A percentile compares a stretch with the other conserved stretches of the same genome.
These are phyloP conservation scores for Lampropteryx suffumata DNA, from an alignment of 2,888 invertebrate species.

Conservation along the genomic window DNA sequence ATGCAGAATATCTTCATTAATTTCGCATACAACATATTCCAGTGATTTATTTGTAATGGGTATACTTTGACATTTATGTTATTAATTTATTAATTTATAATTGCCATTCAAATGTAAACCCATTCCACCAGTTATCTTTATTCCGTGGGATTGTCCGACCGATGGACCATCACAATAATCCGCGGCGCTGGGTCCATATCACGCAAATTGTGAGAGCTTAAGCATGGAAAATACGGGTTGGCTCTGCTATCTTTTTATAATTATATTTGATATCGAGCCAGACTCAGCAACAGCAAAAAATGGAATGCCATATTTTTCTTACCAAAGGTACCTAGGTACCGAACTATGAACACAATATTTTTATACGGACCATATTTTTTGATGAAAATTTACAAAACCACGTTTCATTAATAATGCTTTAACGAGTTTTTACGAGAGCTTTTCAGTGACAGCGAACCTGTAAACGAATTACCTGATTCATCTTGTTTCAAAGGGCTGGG, in stretches of 20 bases:
- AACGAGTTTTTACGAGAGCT: slow-evolving; percentile 11
- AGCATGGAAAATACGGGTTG: neutral
- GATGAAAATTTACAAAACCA: neutral
- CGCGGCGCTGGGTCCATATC: neutral
- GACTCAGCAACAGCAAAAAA: neutral
- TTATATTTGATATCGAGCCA: slow-evolving; percentile 11
- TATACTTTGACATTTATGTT: too few species aligned
- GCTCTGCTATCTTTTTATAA: neutral
- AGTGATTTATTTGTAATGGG: too few species aligned
- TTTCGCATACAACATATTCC: too few species aligned
- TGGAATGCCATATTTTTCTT: neutral
- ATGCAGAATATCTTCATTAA: too few species aligned
- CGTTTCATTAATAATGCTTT: neutral
- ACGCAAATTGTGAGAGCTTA: neutral
- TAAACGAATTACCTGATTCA: slow-evolving; percentile 15
- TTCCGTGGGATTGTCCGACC: neutral
- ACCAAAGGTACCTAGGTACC: neutral
- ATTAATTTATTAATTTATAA: too few species aligned
- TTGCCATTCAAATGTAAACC: too few species aligned
- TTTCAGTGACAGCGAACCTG: slow-evolving; percentile 6
- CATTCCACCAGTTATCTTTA: too few species aligned
- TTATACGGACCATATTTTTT: too few species aligned
- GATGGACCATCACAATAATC: slow-evolving; percentile 1
- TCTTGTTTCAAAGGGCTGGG: slow-evolving; percentile 11
- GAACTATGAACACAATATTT: too few species aligned